These are phyloP conservation scores for Melanerpes aurifrons DNA, from an alignment of 2,113 vertebrate species.

Conservation along the genomic window DNA sequence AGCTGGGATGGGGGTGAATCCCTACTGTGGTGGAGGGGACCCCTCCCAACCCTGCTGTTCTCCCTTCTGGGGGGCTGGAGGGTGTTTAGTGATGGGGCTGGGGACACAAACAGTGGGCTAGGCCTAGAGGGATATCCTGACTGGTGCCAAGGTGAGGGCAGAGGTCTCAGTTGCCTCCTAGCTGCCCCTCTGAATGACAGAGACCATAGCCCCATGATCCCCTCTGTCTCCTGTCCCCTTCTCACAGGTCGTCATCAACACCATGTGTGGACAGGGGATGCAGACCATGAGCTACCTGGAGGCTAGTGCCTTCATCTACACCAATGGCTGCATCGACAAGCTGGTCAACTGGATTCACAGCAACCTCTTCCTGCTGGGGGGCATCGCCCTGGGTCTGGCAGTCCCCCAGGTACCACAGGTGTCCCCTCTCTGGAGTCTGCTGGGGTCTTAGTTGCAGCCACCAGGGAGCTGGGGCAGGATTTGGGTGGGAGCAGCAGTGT, in stretches of 20 bases:
- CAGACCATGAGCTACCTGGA: constrained; percentile 76
- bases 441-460: background rate
- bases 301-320: constrained; percentile 84
- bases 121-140: background rate
- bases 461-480: fast-evolving
- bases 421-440: background rate
- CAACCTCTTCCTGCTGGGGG: constrained; percentile 91
- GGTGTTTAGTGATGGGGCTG: background rate
- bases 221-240: background rate
- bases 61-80: background rate
- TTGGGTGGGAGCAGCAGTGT: background rate
- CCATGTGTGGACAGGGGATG: constrained; percentile 91
- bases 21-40: background rate
- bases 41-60: background rate
- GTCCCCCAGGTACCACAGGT: constrained; percentile 85
- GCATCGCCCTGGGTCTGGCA: constrained; percentile 87
- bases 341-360: constrained; percentile 93
- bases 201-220: background rate
- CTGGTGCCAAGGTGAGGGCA: background rate
- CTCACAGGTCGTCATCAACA: constrained; percentile 88
- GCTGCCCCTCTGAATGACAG: background rate
- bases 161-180: background rate
- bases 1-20: background rate
- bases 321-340: constrained; percentile 92
- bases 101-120: background rate